Percentiles rank a stretch among this genome's conserved stretches.
Conservation (phyloP, 2,797 vertebrate genomes). For the Meriones psammophilus region DNA sequence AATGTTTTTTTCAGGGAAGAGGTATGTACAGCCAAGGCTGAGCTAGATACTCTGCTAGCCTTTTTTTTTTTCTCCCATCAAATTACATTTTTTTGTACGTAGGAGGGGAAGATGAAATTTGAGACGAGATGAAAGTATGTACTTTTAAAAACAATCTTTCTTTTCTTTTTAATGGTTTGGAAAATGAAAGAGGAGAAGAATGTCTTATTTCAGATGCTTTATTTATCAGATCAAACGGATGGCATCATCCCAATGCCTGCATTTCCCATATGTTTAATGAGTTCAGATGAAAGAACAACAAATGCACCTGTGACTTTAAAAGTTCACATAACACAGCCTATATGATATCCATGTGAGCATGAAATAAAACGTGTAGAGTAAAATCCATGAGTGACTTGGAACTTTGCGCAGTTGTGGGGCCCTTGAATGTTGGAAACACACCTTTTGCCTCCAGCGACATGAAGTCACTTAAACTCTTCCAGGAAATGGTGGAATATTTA, state of each 20-base stretch:
- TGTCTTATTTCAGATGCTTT: constrained; percentile 47
- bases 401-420: neutral
- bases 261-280: neutral
- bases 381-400: neutral
- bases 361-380: neutral
- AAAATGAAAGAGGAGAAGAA: neutral
- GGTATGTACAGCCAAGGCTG: neutral
- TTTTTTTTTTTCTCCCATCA: neutral
- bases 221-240: constrained; percentile 6
- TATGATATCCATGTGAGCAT: too few relatives aligned
- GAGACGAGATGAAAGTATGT: constrained; percentile 26
- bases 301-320: neutral
- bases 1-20: neutral
- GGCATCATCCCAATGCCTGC: neutral
- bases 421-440: neutral
- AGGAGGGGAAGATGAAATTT: constrained; percentile 30
- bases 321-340: neutral
- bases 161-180: neutral
- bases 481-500: neutral
- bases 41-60: neutral
- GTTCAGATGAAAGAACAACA: constrained; percentile 21
- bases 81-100: constrained; percentile 10
- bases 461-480: neutral
- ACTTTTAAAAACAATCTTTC: neutral
- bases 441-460: neutral